These are phyloP conservation scores for Phyllotreta cruciferae DNA, from an alignment of 2,888 invertebrate species.

Conservation along the genomic window DNA sequence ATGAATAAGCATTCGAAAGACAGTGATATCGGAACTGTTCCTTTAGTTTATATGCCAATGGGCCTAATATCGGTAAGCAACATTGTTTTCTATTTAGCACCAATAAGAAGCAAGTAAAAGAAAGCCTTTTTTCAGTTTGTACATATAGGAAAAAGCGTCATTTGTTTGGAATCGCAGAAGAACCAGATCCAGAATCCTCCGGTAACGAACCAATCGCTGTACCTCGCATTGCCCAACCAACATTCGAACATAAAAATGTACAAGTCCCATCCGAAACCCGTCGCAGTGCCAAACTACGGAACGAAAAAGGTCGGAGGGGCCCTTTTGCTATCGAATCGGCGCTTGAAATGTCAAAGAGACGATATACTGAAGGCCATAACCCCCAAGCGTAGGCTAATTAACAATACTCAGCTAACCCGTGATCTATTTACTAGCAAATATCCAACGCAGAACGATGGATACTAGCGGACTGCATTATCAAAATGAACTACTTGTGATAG, in stretches of 20 bases:
- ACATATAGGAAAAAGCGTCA: slow-evolving; percentile 51
- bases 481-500: slow-evolving; percentile 50
- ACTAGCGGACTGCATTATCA: slow-evolving; percentile 52
- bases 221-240: slow-evolving; percentile 52
- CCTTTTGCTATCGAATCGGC: slow-evolving; percentile 62
- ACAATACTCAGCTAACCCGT: slow-evolving; percentile 36
- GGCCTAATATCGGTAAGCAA: slow-evolving; percentile 52
- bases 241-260: slow-evolving; percentile 56
- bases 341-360: slow-evolving; percentile 54
- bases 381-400: slow-evolving; percentile 46
- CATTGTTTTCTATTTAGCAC: not conserved
- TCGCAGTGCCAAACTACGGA: slow-evolving; percentile 66
- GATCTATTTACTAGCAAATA: too few relatives aligned
- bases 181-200: slow-evolving; percentile 48
- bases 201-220: slow-evolving; percentile 49
- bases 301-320: slow-evolving; percentile 67
- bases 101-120: not conserved
- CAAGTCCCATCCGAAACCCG: slow-evolving; percentile 66
- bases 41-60: slow-evolving; percentile 54
- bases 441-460: slow-evolving; percentile 6
- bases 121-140: slow-evolving; percentile 46
- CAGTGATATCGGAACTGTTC: slow-evolving; percentile 45
- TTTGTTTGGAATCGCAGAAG: slow-evolving; percentile 50
- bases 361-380: slow-evolving; percentile 55
- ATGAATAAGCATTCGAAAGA: slow-evolving; percentile 47